Evolutionary conservation across 2,888 invertebrate genomes (phyloP), one percentile per base, ranked within the genome.

Genomic region (Eudasyphora cyanicolor): DNA sequence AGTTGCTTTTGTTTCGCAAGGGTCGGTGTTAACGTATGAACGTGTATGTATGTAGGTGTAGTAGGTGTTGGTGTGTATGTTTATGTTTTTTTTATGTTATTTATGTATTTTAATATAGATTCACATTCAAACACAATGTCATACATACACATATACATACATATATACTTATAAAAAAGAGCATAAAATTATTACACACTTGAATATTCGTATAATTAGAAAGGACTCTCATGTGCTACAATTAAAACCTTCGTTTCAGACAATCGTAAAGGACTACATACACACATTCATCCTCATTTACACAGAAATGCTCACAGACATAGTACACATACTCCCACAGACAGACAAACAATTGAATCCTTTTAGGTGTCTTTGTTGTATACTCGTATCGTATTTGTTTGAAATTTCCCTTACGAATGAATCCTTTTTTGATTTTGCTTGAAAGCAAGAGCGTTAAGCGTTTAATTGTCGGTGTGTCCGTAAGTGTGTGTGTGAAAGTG

Each of bases 151-250:
- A 67, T 7, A 42, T n/a, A 10, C 24, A 49, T n/a, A 64, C 29
- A 42, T 8, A 21, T 45, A 19, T 10, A 51, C 1, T 49, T 35
- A 19, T 42, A 51, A 17, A 42, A 42, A 67, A 38, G 35, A 42
- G 67, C 38, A 42, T 67, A 49, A 80, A 80, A 75, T 83, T 80
- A 80, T 83, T 80, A 75, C 62, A 45, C 74, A 75, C 80, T 84
- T 83, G 80, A n/a, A n/a, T 80, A 78, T 77, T 70, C 62, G 77
- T 62, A 71, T 84, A 78, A 80, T 84, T 80, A 78, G 75, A 84
- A 84, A 80, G 54, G 75, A 75, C 62, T 77, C 75, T 74, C 71
- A 76, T 6, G 14, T 21, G 7, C 57, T 29, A 67, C 67, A 83
- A 74, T 83, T 77, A 71, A 75, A 84, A 24, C 62, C 74, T 8